Conservation (phyloP, 2,113 vertebrate species). For the Tupaia chinensis region DNA sequence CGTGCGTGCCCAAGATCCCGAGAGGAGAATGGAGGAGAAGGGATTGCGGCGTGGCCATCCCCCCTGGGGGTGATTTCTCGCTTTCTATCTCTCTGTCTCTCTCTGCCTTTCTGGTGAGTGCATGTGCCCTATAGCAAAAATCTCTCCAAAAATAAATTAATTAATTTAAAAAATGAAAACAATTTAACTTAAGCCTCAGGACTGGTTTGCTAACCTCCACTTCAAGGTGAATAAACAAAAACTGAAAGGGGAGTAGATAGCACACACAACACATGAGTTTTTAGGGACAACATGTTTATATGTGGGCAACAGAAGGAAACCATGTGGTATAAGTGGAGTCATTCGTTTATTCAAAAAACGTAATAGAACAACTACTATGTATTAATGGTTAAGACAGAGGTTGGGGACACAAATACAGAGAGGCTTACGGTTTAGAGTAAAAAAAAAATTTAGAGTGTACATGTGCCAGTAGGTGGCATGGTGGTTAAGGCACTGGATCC, state of each 20-base stretch:
- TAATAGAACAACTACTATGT: not conserved
- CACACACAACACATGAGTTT: not conserved
- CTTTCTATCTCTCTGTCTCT: too few relatives aligned
- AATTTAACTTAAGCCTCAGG: not conserved
- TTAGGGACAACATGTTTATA: not conserved
- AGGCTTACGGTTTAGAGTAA: not conserved
- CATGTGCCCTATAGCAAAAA: too few relatives aligned
- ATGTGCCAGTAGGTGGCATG: too few relatives aligned
- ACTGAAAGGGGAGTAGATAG: not conserved
- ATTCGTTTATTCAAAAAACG: conserved; percentile 14
- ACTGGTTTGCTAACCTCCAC: not conserved
- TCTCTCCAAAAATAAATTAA: not conserved
- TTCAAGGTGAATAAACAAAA: conserved; percentile 1
- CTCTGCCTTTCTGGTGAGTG: too few relatives aligned
- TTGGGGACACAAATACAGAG: not conserved
- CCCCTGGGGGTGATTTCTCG: too few relatives aligned
- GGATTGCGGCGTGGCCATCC: too few relatives aligned
- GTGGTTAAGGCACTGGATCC: too few relatives aligned
- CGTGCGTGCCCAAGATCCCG: too few relatives aligned
- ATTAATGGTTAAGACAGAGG: not conserved
- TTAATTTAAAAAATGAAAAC: conserved; percentile 70
- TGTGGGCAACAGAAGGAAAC: not conserved
- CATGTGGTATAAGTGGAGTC: not conserved
- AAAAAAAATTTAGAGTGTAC: not conserved
- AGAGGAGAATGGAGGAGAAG: too few relatives aligned